Base-by-base conservation (phyloP, 1,140 invertebrate genomes). In the Capitella teleta region DNA sequence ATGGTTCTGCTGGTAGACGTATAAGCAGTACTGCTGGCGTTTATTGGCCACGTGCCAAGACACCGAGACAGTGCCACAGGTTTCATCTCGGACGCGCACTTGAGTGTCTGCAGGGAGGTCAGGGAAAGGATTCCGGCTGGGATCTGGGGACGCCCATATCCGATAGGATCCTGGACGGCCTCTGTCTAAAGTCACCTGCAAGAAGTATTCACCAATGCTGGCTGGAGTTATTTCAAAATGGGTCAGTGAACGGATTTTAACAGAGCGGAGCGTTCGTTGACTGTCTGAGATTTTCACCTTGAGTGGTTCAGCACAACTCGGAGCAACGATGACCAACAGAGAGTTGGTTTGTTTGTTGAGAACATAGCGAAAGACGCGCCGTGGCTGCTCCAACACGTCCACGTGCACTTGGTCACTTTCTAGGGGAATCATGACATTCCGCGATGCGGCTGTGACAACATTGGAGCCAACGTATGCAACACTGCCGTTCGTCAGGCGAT, bases 401-500 rank as follows among this genome's bases (percentile, higher is more conserved):
- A 36, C 40, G 16, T 6, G 5, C 38, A 40, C 16, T 40, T 40
- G 38, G 16, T 21, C 5, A 5, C n/a, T 21, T 40, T 40, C 38
- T 16, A 8, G 8, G 8, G 5, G 38, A 40, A 16, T 16, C 38
- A 18, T 16, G 16, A 16, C 19, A 47, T 49, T 42, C 51, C 50
- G 18, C 40, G 57, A 24, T 47, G 16, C 5, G 12, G 53, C 30
- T 16, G 56, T 61, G 25, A 52, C 61, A 5, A 61, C 58, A 8
- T 45, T 52, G 0, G 58, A 54, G 12, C 62, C 62, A 8, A 50
- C 52, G 48, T 67, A 73, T 5, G 59, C 52, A 1, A 57, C 53
- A 23, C 57, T 59, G 12, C 48, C 52, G 28, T 67, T 62, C 10
- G 58, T 65, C 10, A 44, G 23, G 8, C 45, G 46, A 46, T 68